phyloP scores from a whole-genome alignment of 2,113 vertebrate genomes.

The Heterotis niloticus region DNA sequence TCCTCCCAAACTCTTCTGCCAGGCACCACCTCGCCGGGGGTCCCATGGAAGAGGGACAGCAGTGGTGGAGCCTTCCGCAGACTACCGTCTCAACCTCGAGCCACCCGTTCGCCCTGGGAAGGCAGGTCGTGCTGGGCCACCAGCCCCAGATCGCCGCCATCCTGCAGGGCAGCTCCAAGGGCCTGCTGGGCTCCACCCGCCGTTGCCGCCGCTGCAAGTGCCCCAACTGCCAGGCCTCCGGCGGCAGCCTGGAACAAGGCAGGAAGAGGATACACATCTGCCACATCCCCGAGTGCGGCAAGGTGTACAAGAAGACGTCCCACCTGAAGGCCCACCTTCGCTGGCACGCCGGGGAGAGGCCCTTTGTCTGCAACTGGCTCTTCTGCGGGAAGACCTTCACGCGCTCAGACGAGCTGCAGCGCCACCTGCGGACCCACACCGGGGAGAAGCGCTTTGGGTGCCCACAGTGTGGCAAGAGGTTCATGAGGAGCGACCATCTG shows the following conservation, averaged over 20 bases:
- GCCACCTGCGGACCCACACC: constrained; percentile 63
- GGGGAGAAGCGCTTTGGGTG: constrained; percentile 62
- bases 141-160: constrained; percentile 46
- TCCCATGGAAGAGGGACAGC: constrained; percentile 38
- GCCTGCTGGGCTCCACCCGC: constrained; percentile 37
- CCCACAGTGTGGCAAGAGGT: constrained; percentile 55
- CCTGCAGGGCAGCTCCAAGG: constrained; percentile 47
- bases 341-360: constrained; percentile 64
- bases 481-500: constrained; percentile 63
- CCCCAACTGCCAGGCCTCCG: constrained; percentile 50
- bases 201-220: constrained; percentile 52
- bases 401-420: constrained; percentile 62
- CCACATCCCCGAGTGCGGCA: constrained; percentile 62
- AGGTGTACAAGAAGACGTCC: constrained; percentile 65
- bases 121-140: constrained; percentile 42
- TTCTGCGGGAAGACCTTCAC: constrained; percentile 67
- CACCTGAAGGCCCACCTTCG: constrained; percentile 68
- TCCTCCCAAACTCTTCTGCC: constrained; percentile 37
- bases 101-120: constrained; percentile 44
- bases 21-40: constrained; percentile 27
- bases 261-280: constrained; percentile 59
- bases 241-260: constrained; percentile 37
- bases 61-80: constrained; percentile 54
- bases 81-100: constrained; percentile 12
- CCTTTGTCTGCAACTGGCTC: constrained; percentile 66